These are phyloP conservation scores for Kryphioiulus occultus DNA, from an alignment of 2,888 invertebrate species.

Conservation along the genomic window DNA sequence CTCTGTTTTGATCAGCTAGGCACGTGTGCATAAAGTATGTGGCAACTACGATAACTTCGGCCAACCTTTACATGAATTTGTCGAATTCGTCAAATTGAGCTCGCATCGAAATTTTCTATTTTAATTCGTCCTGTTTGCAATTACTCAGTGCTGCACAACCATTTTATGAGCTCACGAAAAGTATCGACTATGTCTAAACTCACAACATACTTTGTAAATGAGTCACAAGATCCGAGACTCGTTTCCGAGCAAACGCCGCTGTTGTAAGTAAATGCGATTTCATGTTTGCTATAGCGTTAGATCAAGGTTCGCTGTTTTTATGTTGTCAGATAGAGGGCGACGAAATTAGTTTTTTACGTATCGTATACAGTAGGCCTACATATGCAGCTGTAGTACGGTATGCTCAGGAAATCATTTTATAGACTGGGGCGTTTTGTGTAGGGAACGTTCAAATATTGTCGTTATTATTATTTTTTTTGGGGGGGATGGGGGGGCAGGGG, in stretches of 20 bases:
- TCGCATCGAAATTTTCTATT: not conserved
- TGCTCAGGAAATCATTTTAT: no score
- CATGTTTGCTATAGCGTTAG: not conserved
- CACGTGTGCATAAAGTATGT: conserved; percentile 14
- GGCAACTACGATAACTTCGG: not conserved
- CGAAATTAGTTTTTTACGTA: not conserved
- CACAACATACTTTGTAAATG: conserved; percentile 48
- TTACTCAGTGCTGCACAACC: not conserved
- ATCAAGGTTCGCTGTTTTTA: not conserved
- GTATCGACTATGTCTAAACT: conserved; percentile 36
- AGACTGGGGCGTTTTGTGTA: no score
- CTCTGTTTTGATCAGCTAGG: not conserved
- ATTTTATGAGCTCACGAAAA: not conserved
- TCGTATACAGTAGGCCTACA: not conserved
- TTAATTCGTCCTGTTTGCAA: not conserved
- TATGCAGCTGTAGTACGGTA: no score
- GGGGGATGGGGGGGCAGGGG: no score
- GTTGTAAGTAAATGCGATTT: conserved; percentile 45
- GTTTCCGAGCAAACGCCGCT: conserved; percentile 47
- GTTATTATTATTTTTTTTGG: no score
- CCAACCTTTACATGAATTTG: not conserved
- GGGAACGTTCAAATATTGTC: no score
- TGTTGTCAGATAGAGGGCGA: not conserved
- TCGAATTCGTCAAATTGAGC: not conserved
- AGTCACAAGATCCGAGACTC: conserved; percentile 12